Evolutionary conservation across 2,888 invertebrate species (phyloP).

Genomic region (Oscheius onirici): DNA sequence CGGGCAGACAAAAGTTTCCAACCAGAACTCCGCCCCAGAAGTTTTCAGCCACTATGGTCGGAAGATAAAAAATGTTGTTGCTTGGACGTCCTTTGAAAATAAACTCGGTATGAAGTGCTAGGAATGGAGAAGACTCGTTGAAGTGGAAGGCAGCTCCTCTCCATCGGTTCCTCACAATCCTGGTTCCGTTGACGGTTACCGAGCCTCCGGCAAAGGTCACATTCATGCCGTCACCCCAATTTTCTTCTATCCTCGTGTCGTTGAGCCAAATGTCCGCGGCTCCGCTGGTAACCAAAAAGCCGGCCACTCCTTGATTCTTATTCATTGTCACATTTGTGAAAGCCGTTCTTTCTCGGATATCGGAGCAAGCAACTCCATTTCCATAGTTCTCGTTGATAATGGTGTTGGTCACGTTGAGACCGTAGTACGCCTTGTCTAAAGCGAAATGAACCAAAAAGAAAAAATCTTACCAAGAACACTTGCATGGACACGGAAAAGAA

Average conservation of each 20-base stretch:
- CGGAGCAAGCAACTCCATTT: conserved; percentile 90
- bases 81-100: conserved; percentile 74
- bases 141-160: conserved; percentile 89
- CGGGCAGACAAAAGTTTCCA: conserved; percentile 84
- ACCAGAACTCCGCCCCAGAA: conserved; percentile 87
- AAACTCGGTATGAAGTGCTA: conserved; percentile 85
- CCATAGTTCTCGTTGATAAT: conserved; percentile 89
- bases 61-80: conserved; percentile 69
- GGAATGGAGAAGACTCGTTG: conserved; percentile 86
- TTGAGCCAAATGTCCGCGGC: conserved; percentile 94
- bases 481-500: conserved; percentile 68
- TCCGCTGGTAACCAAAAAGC: conserved; percentile 78
- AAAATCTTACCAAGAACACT: conserved; percentile 56
- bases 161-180: conserved; percentile 86
- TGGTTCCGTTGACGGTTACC: conserved; percentile 87
- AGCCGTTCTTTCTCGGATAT: conserved; percentile 78
- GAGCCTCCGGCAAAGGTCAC: conserved; percentile 93
- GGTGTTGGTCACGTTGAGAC: conserved; percentile 86
- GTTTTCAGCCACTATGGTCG: conserved; percentile 85
- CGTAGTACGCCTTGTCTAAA: conserved; percentile 76
- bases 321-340: conserved; percentile 68
- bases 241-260: conserved; percentile 86
- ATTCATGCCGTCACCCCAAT: conserved; percentile 92
- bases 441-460: neutral
- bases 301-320: conserved; percentile 68